Conservation (phyloP, 2,113 vertebrate species). For the Agapornis roseicollis region DNA sequence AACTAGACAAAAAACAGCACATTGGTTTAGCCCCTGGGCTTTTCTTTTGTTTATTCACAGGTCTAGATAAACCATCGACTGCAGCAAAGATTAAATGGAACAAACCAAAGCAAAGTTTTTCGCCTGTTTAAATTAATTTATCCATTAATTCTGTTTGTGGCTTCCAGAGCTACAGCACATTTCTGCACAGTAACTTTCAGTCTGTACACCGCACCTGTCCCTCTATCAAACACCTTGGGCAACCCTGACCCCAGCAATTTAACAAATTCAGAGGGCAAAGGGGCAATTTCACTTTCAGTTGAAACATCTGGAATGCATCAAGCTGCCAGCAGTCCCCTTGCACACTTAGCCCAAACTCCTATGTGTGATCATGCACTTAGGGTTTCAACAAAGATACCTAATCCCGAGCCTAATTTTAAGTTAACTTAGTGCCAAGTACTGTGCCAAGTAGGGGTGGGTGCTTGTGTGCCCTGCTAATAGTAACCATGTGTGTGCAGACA, state of each 20-base stretch:
- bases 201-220: not conserved
- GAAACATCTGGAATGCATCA: slow-evolving; percentile 33
- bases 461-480: not conserved
- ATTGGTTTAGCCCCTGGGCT: not conserved
- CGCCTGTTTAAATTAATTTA: slow-evolving; percentile 50
- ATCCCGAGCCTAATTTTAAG: slow-evolving; percentile 6
- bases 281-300: not conserved
- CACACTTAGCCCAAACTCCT: slow-evolving; percentile 23
- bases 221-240: not conserved
- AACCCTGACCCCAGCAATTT: not conserved
- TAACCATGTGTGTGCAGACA: not conserved
- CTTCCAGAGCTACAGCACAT: not conserved
- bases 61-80: not conserved
- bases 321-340: not conserved
- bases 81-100: not conserved
- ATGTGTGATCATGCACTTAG: not conserved
- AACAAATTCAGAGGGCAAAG: slow-evolving; percentile 2
- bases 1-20: not conserved
- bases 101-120: slow-evolving; percentile 12
- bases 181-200: not conserved
- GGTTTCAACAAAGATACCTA: not conserved
- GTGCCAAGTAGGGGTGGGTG: not conserved
- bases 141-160: not conserved
- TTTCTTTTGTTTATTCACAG: slow-evolving; percentile 32
- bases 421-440: not conserved